phyloP scores from a whole-genome alignment of 2,888 invertebrate species.

The Carabus problematicus region DNA sequence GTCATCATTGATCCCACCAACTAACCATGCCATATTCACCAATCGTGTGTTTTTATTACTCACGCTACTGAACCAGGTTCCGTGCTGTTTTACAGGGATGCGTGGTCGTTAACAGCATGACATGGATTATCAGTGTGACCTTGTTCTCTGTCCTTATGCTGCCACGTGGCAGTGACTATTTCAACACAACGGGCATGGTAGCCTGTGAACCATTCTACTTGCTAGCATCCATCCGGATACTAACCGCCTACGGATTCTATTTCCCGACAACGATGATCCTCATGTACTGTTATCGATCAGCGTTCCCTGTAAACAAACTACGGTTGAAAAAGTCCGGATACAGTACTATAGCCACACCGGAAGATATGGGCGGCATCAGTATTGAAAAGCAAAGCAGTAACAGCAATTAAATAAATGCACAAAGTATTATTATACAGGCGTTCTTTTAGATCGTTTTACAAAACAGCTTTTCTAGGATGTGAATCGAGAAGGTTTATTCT shows the following conservation, averaged over 20 bases:
- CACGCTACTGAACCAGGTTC: too few species aligned
- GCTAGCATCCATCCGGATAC: constrained; percentile 73
- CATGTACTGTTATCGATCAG: constrained; percentile 91
- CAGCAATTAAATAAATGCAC: background rate
- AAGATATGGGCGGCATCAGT: constrained; percentile 60
- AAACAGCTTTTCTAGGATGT: too few species aligned
- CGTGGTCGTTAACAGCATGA: constrained; percentile 82
- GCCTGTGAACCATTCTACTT: constrained; percentile 90
- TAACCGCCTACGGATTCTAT: constrained; percentile 87
- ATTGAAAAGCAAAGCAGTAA: constrained; percentile 64
- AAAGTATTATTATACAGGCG: too few species aligned
- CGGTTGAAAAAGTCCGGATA: constrained; percentile 65
- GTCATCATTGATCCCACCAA: too few species aligned
- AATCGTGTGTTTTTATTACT: too few species aligned
- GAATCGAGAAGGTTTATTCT: too few species aligned
- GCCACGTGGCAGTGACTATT: constrained; percentile 86
- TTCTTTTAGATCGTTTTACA: too few species aligned
- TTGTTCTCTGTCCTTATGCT: constrained; percentile 81
- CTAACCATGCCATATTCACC: too few species aligned
- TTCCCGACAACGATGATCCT: constrained; percentile 91
- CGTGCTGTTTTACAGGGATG: constrained; percentile 57
- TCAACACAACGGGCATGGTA: constrained; percentile 84
- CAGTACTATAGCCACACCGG: constrained; percentile 59
- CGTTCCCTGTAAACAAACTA: constrained; percentile 86
- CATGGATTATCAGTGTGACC: constrained; percentile 85